Evolutionary conservation across 2,888 invertebrate species (phyloP).

Genomic region (Meganola albula): DNA sequence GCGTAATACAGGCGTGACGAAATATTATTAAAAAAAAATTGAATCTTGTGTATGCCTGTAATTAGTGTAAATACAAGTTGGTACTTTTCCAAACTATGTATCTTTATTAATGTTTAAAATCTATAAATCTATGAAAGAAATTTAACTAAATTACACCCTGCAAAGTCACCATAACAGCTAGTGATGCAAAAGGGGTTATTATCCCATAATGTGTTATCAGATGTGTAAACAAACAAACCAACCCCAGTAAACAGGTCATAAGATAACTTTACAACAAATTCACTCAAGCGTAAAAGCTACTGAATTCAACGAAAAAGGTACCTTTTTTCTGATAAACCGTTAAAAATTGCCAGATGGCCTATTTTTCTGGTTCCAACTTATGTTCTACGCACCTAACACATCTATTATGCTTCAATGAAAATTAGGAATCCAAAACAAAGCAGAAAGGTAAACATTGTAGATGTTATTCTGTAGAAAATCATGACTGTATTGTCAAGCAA

Average conservation of each 20-base stretch:
- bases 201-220: slow-evolving; percentile 18
- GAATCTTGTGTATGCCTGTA: too few species aligned
- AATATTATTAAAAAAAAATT: too few species aligned
- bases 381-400: slow-evolving; percentile 53
- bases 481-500: slow-evolving; percentile 15
- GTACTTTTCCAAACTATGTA: too few species aligned
- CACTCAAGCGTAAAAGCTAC: slow-evolving; percentile 64
- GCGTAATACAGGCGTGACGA: too few species aligned
- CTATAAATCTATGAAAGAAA: too few species aligned
- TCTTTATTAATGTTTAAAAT: too few species aligned
- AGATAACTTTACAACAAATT: slow-evolving; percentile 31
- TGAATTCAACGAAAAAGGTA: slow-evolving; percentile 62
- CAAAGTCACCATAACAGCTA: too few species aligned
- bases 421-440: slow-evolving; percentile 42
- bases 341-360: slow-evolving; percentile 67
- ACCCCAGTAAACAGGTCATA: slow-evolving; percentile 42
- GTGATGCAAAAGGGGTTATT: slow-evolving; percentile 1
- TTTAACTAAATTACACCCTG: too few species aligned
- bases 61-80: too few species aligned
- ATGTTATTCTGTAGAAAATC: slow-evolving; percentile 17
- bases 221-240: slow-evolving; percentile 26
- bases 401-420: slow-evolving; percentile 41
- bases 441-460: slow-evolving; percentile 26
- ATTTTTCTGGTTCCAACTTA: slow-evolving; percentile 59
- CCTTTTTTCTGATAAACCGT: slow-evolving; percentile 62